Percentiles rank a stretch among this genome's conserved stretches.
Conservation (phyloP, 1,140 invertebrate species). For the Aphelinus certus region DNA sequence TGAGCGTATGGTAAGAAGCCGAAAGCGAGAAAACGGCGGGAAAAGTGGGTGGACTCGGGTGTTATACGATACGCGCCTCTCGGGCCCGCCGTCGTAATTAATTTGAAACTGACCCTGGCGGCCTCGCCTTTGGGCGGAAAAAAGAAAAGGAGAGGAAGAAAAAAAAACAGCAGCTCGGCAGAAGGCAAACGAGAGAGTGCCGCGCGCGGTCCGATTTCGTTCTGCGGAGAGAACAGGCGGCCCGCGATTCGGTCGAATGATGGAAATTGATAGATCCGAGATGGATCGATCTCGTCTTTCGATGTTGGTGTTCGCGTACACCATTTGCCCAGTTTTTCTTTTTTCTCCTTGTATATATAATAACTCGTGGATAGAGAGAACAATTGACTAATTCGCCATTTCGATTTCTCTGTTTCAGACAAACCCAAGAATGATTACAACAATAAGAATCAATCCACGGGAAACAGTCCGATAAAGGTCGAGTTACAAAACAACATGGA, state of each 20-base stretch:
- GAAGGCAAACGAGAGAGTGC: slow-evolving; percentile 1
- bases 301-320: not conserved
- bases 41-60: not conserved
- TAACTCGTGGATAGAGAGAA: not conserved
- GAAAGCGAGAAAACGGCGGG: not conserved
- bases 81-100: slow-evolving; percentile 4
- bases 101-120: slow-evolving; percentile 25
- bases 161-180: not conserved
- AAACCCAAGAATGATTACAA: slow-evolving; percentile 89
- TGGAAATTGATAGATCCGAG: slow-evolving; percentile 4
- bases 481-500: slow-evolving; percentile 76
- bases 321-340: not conserved
- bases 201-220: not conserved
- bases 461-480: slow-evolving; percentile 80
- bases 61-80: no score
- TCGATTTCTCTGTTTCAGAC: slow-evolving; percentile 69
- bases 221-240: not conserved
- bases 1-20: no score
- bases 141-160: not conserved
- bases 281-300: no score
- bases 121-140: slow-evolving; percentile 5
- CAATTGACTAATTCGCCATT: no score
- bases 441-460: slow-evolving; percentile 86
- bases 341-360: not conserved
- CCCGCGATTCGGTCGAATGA: slow-evolving; percentile 4